These are phyloP conservation scores for Mormyrops attenuatus DNA, from an alignment of 2,797 vertebrate genomes.

Conservation along the genomic window DNA sequence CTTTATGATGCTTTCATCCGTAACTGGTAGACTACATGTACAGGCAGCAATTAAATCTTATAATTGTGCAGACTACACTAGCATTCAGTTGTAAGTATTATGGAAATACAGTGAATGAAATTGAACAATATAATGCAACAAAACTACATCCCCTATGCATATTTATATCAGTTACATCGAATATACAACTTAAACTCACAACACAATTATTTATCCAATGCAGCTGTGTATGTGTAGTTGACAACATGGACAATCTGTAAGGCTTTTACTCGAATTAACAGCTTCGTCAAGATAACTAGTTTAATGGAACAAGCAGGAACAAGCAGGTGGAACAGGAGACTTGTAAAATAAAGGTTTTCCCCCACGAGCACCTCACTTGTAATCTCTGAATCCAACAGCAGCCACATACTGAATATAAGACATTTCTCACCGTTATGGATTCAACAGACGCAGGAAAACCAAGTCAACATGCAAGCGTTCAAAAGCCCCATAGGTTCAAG, in stretches of 20 bases:
- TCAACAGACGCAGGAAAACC: background rate
- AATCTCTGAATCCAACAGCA: background rate
- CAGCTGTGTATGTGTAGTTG: background rate
- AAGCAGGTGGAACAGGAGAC: background rate
- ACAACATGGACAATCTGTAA: background rate
- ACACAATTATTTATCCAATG: too few species aligned
- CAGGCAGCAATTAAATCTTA: background rate
- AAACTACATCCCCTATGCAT: background rate
- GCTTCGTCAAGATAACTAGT: background rate
- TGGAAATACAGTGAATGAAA: background rate
- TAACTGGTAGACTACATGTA: background rate
- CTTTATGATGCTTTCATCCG: background rate
- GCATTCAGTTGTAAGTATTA: background rate
- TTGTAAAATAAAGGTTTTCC: background rate
- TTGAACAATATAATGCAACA: background rate
- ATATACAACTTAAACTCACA: too few species aligned
- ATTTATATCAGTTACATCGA: background rate
- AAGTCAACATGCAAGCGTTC: background rate
- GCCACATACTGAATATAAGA: background rate
- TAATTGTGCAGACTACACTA: background rate
- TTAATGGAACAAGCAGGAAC: background rate
- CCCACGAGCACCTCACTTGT: background rate
- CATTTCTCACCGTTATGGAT: background rate
- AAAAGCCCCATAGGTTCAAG: background rate
- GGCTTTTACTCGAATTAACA: background rate